A percentile compares a stretch with the other conserved stretches of the same genome.
Conservation (phyloP, 2,113 vertebrate genomes). For the Phasianus colchicus region DNA sequence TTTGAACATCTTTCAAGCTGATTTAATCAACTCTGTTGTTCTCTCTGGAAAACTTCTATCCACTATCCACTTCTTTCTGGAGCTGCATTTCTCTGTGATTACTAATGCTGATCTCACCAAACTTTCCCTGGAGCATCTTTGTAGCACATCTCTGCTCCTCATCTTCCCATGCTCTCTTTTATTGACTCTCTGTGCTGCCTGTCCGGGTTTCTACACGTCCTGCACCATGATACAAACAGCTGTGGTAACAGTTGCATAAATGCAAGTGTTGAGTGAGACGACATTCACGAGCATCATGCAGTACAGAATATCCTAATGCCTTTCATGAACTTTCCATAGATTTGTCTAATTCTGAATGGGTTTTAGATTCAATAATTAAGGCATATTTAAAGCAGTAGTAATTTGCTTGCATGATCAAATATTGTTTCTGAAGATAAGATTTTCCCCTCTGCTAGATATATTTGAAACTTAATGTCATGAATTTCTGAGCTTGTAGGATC, state of each 20-base stretch:
- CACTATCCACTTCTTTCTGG: not conserved
- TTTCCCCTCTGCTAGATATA: not conserved
- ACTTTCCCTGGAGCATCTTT: not conserved
- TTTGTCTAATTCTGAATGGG: not conserved
- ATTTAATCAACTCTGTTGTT: not conserved
- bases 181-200: accelerated
- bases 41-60: not conserved
- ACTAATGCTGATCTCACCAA: no score
- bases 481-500: not conserved
- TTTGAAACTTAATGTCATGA: not conserved
- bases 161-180: accelerated
- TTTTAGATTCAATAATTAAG: not conserved
- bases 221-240: accelerated
- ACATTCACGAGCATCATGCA: not conserved
- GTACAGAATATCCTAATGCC: not conserved
- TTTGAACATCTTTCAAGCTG: not conserved
- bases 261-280: accelerated
- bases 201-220: not conserved
- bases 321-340: not conserved
- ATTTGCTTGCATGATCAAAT: not conserved
- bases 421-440: not conserved
- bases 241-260: not conserved
- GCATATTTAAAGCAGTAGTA: not conserved
- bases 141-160: not conserved
- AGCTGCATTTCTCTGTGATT: not conserved